Base-by-base conservation (phyloP, 2,888 invertebrate genomes). In the Scaptomyza polygonia region DNA sequence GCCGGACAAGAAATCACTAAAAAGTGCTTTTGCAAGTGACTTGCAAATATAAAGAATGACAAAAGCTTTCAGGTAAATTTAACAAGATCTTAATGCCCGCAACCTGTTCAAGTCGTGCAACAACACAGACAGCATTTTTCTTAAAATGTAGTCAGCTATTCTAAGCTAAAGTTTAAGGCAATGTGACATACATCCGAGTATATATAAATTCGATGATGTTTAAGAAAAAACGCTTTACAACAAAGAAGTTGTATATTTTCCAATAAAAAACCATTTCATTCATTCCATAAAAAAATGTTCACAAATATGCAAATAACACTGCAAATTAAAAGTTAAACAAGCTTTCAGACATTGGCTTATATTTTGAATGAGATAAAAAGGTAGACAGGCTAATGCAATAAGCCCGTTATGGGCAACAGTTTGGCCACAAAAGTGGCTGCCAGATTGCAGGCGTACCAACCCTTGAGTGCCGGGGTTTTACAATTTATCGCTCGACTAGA, bases 331-430 rank as follows among this genome's bases (percentile, higher is more conserved):
- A 39, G 63, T 32, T 63, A 12, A 63, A 9, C 30, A 32, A 21
- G 34, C 27, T 44, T n/a, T n/a, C n/a, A n/a, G n/a, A n/a, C n/a
- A n/a, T n/a, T 30, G 11, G 44, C 49, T 40, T 47, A 21, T 44
- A 40, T 49, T 52, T 44, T 55, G 47, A 48, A 67, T 57, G 47
- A 25, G 39, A 42, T 29, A 36, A 30, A n/a, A 14, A 45, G n/a
- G n/a, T n/a, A n/a, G n/a, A n/a, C 18, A 16, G 12, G 47, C 47
- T 58, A 58, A 72, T 57, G 51, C 68, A 58, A 55, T 67, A 67
- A 57, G 56, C 48, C 25, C 52, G 43, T 63, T 58, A 36, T 49
- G 53, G 44, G 40, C 40, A 30, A 54, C 30, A 44, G 40, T 34
- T 52, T 49, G 51, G 29, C 34, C 62, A 47, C 54, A 73, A 67